A percentile compares a stretch with the other conserved stretches of the same genome.
Conservation (phyloP, 2,888 invertebrate species). For the Parasteatoda lunata region DNA sequence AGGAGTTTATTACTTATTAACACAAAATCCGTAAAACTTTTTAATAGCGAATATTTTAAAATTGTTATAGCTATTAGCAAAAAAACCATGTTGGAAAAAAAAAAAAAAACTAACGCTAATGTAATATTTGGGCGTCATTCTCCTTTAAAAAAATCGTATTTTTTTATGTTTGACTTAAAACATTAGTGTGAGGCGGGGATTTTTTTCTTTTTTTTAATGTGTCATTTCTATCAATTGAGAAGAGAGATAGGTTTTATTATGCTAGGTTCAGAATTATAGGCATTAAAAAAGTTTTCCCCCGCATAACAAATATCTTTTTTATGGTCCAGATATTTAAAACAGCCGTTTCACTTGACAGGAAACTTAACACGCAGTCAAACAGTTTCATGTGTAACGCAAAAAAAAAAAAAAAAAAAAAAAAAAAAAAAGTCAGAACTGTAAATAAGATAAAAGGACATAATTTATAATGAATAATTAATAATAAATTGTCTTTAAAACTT, state of each 20-base stretch:
- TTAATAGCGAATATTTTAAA: slow-evolving; percentile 49
- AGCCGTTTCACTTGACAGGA: slow-evolving; percentile 28
- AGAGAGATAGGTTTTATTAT: slow-evolving; percentile 49
- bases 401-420: slow-evolving; percentile 42
- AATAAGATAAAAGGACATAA: slow-evolving; percentile 49
- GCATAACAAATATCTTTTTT: slow-evolving; percentile 28
- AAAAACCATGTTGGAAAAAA: slow-evolving; percentile 14
- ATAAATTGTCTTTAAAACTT: slow-evolving; percentile 58
- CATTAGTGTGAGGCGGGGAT: background rate
- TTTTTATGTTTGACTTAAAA: background rate
- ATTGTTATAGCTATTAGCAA: slow-evolving; percentile 16
- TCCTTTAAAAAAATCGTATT: slow-evolving; percentile 13
- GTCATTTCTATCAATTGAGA: background rate
- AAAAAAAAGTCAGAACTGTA: slow-evolving; percentile 4
- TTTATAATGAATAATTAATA: slow-evolving; percentile 68
- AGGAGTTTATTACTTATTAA: slow-evolving; percentile 19
- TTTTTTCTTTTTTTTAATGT: slow-evolving; percentile 5
- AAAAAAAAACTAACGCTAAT: background rate
- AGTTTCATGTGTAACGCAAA: slow-evolving; percentile 7
- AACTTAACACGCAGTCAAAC: slow-evolving; percentile 12
- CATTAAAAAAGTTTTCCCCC: slow-evolving; percentile 51
- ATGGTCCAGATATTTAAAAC: slow-evolving; percentile 27
- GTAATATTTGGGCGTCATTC: background rate
- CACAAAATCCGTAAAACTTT: slow-evolving; percentile 49
- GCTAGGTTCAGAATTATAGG: slow-evolving; percentile 6